phyloP scores from a whole-genome alignment of 2,888 invertebrate genomes.

The Galerucella calmariensis region DNA sequence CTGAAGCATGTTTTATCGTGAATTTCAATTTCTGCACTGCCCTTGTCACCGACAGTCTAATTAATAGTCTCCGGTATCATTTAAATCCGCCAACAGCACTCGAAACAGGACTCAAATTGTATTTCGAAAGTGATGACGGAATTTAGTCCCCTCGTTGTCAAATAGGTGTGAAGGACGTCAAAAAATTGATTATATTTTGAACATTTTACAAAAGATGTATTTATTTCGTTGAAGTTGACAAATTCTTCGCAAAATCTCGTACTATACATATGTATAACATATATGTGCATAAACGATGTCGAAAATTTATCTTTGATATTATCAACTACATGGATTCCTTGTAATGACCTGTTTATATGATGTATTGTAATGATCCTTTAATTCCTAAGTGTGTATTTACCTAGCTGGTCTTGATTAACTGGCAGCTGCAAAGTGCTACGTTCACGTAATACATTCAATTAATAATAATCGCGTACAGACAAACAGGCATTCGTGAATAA shows the following conservation, averaged over 20 bases:
- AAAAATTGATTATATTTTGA: neutral
- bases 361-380: neutral
- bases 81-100: conserved; percentile 43
- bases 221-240: too few species aligned
- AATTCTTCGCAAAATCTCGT: too few species aligned
- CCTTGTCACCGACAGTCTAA: conserved; percentile 53
- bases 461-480: neutral
- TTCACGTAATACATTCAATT: neutral
- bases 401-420: neutral
- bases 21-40: conserved; percentile 48
- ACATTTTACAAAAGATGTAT: too few species aligned
- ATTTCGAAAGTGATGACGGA: conserved; percentile 30
- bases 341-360: neutral
- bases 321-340: neutral
- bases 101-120: conserved; percentile 32
- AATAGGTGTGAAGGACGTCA: conserved; percentile 5
- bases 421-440: neutral
- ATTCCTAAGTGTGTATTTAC: neutral
- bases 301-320: neutral
- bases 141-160: conserved; percentile 10
- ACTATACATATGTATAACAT: too few species aligned
- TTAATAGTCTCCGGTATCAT: conserved; percentile 52
- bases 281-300: neutral
- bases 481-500: neutral
- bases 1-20: conserved; percentile 40